Percentiles rank a stretch among this genome's conserved stretches.
Conservation (phyloP, 2,888 invertebrate species). For the Tolmerus cingulatus region DNA sequence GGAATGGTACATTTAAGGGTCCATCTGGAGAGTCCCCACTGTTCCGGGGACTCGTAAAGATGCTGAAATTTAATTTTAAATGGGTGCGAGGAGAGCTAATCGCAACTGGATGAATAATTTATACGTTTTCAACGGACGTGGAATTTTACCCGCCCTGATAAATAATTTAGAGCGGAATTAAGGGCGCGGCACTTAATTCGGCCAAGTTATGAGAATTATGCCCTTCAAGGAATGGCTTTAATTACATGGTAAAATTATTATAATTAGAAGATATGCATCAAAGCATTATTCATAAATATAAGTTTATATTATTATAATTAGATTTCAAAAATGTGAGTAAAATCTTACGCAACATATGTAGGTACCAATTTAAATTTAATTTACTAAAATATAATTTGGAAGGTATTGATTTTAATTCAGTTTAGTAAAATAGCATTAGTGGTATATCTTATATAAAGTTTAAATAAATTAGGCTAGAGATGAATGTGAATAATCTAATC, state of each 20-base stretch:
- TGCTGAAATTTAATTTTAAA: background rate
- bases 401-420: no score
- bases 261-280: background rate
- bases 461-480: no score
- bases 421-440: no score
- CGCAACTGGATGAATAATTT: background rate
- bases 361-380: no score
- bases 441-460: no score
- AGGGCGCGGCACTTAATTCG: background rate
- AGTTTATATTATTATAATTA: no score
- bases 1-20: background rate
- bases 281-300: no score
- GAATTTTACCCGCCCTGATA: background rate
- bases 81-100: background rate
- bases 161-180: background rate
- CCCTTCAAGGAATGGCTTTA: background rate
- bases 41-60: background rate
- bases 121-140: background rate
- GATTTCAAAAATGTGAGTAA: no score
- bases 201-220: background rate
- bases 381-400: no score
- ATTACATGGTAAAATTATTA: background rate
- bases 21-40: background rate
- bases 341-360: no score
- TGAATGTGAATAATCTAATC: no score